These are phyloP conservation scores for Gallinago stenura DNA, from an alignment of 2,797 vertebrate genomes.

Conservation along the genomic window DNA sequence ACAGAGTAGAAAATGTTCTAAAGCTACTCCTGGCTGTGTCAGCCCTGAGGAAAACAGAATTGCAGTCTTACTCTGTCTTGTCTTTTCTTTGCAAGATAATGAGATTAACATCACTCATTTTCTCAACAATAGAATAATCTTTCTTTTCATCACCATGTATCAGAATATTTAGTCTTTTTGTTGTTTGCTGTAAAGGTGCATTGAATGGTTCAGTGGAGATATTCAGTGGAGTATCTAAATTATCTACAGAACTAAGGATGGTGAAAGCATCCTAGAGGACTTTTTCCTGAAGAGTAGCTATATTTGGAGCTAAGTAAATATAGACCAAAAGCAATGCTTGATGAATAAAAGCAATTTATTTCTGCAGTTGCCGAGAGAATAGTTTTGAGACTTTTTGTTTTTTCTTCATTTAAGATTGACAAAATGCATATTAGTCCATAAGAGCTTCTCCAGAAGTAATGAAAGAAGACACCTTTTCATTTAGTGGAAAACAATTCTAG, in stretches of 20 bases:
- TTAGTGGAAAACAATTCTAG: background rate
- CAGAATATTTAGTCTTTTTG: background rate
- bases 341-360: background rate
- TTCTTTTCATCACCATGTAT: background rate
- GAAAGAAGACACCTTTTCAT: background rate
- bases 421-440: background rate
- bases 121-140: background rate
- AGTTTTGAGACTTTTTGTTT: background rate
- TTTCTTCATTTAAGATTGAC: background rate
- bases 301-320: background rate
- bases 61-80: background rate
- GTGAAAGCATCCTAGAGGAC: background rate
- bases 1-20: background rate
- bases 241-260: background rate
- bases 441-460: background rate
- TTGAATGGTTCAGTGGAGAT: background rate
- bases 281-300: background rate
- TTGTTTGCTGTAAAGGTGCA: background rate
- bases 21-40: background rate
- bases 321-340: background rate
- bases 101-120: background rate
- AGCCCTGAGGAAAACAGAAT: background rate
- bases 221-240: too few species aligned
- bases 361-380: background rate
- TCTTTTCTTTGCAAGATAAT: background rate